Evolutionary conservation across 2,797 vertebrate species (phyloP).

Genomic region (Triplophysa bombifrons): DNA sequence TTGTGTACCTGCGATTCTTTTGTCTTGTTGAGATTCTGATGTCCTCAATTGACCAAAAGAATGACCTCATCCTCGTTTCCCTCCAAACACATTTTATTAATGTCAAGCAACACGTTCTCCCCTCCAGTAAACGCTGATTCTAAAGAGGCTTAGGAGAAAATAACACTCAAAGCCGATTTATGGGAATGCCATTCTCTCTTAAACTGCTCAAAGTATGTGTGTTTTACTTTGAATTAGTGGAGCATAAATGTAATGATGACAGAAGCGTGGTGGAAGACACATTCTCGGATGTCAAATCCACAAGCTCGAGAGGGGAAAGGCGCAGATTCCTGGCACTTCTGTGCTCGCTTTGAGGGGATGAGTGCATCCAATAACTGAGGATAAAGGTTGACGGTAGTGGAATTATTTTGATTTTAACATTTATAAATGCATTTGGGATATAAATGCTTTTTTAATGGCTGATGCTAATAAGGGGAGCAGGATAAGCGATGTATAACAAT

Average conservation of each 20-base stretch:
- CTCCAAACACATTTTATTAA: slow-evolving; percentile 37
- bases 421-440: background rate
- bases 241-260: slow-evolving; percentile 53
- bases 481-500: background rate
- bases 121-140: slow-evolving; percentile 29
- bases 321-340: slow-evolving; percentile 37
- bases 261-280: slow-evolving; percentile 45
- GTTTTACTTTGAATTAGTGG: slow-evolving; percentile 47
- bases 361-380: background rate
- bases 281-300: slow-evolving; percentile 50
- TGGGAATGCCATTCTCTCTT: slow-evolving; percentile 43
- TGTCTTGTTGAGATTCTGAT: background rate
- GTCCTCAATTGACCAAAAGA: slow-evolving; percentile 26
- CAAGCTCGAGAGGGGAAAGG: slow-evolving; percentile 12
- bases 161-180: slow-evolving; percentile 40
- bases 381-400: background rate
- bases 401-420: background rate
- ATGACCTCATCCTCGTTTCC: slow-evolving; percentile 37
- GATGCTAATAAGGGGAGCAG: background rate
- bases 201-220: slow-evolving; percentile 53
- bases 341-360: slow-evolving; percentile 10
- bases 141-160: slow-evolving; percentile 47
- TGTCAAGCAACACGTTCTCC: slow-evolving; percentile 24
- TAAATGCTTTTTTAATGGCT: background rate
- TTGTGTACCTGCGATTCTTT: background rate